Conservation (phyloP, 2,113 vertebrate species). For the Tupaia tana region DNA sequence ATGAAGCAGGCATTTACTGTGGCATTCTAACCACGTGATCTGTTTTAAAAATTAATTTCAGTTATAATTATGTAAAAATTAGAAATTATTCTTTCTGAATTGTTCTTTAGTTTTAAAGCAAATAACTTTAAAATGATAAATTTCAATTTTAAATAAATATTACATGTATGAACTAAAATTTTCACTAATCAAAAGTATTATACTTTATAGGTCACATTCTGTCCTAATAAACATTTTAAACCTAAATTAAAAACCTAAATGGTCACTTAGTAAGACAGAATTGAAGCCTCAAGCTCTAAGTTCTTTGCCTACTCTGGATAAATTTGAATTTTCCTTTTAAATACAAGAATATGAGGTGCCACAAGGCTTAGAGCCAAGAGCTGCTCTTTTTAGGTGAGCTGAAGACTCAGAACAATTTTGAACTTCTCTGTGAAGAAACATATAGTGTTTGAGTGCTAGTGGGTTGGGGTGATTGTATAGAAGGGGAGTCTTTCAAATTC, state of each 20-base stretch:
- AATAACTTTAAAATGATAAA: not conserved
- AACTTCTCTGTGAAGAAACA: not conserved
- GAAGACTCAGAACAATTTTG: not conserved
- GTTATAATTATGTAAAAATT: not conserved
- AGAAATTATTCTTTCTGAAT: constrained; percentile 12
- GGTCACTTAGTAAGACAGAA: not conserved
- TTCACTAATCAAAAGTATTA: constrained; percentile 19
- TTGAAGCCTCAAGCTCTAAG: not conserved
- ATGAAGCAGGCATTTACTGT: not conserved
- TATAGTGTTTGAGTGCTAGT: not conserved
- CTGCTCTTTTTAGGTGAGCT: not conserved
- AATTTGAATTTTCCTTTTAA: not conserved
- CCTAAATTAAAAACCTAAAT: not conserved
- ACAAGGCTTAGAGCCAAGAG: not conserved
- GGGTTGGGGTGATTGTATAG: not conserved
- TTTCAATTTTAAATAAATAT: constrained; percentile 21
- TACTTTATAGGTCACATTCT: not conserved
- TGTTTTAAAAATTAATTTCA: constrained; percentile 2
- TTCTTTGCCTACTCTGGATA: not conserved
- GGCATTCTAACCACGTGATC: not conserved
- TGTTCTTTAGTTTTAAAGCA: not conserved
- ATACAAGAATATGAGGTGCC: not conserved
- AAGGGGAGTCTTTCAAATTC: not conserved
- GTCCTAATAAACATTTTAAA: not conserved
- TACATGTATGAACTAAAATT: not conserved